Base-by-base conservation (phyloP, 2,797 vertebrate species). In the Astyanax mexicanus region DNA sequence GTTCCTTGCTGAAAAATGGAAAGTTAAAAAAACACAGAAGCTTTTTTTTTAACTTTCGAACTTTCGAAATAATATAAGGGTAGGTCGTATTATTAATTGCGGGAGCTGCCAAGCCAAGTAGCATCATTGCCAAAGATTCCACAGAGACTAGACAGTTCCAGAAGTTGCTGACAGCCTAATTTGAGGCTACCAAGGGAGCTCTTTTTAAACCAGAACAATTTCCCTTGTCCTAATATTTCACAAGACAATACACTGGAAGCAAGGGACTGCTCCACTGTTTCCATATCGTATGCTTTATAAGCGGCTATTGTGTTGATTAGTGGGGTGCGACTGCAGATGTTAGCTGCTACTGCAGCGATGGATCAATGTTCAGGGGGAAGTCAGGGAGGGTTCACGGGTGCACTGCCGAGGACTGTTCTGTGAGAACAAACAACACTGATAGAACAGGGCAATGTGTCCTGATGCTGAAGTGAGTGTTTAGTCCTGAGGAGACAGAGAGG, bases 151-250 rank as follows among this genome's bases (percentile, higher is more conserved):
- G 42, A 77, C 42, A 75, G 75, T 79, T 81, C 75, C 75, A 80
- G 37, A 44, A 75, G 72, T 73, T 61, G 57, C 79, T 70, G 75
- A 83, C 69, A 81, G 58, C 25, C 82, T 92, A 92, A 92, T 93
- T 92, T 92, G 87, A 90, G 78, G 84, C 88, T 88, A 80, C 73
- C 88, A 84, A 84, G 91, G 91, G 92, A 92, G 52, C 79, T 86
- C 84, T 62, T 81, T 45, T 78, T 82, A 85, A 89, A 88, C 91
- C 91, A 82, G 84, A 81, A 80, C 82, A 89, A 90, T 92, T 91
- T 84, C 89, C 88, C 86, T 88, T 89, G 88, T 91, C 88, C 84
- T 88, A 86, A 89, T 93, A 89, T 90, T 90, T 92, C 89, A 92
- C 86, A 90, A 89, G 80, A 86, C 85, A 92, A 86, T 89, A 73